Conservation (phyloP, 92 coral and sea anemone species). For the Meandrina meandrites region DNA sequence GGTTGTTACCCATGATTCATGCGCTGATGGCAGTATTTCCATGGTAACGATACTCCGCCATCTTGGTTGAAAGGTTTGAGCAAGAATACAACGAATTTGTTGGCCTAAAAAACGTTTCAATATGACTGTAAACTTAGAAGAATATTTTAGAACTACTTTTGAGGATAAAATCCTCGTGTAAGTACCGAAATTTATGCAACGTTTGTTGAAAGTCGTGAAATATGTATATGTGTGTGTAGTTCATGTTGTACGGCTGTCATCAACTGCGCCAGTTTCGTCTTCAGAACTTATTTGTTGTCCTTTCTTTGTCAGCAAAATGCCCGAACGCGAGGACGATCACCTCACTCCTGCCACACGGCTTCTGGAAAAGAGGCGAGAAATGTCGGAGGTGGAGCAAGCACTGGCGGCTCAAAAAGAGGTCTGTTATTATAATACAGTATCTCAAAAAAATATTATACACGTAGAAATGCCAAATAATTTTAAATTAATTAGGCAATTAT, state of each 20-base stretch:
- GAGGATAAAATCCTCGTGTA: constrained; percentile 99
- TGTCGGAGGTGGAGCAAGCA: constrained; percentile 99
- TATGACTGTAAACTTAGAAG: constrained; percentile 95
- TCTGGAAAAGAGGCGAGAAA: constrained; percentile 96
- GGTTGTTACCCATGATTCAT: constrained; percentile 13
- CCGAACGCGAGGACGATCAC: constrained; percentile 97
- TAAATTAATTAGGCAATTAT: too few species aligned
- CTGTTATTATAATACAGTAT: not conserved
- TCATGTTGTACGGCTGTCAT: not conserved
- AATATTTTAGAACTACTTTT: constrained; percentile 97
- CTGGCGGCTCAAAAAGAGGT: constrained; percentile 98
- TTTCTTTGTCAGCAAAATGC: constrained; percentile 82
- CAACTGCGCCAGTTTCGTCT: not conserved
- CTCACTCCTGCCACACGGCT: constrained; percentile 99
- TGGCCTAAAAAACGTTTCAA: constrained; percentile 16
- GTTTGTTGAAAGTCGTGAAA: not conserved
- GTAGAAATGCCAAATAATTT: too few species aligned
- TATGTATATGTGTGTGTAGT: not conserved
- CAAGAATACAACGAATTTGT: not conserved
- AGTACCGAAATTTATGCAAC: constrained; percentile 36
- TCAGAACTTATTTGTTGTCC: not conserved
- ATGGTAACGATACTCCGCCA: constrained; percentile 39
- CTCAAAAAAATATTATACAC: too few species aligned
- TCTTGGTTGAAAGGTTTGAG: not conserved
- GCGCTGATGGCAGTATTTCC: not conserved